Evolutionary conservation across 37 sponge, comb jelly and placozoan species (phyloP).

Genomic region (Agelas oroides): DNA sequence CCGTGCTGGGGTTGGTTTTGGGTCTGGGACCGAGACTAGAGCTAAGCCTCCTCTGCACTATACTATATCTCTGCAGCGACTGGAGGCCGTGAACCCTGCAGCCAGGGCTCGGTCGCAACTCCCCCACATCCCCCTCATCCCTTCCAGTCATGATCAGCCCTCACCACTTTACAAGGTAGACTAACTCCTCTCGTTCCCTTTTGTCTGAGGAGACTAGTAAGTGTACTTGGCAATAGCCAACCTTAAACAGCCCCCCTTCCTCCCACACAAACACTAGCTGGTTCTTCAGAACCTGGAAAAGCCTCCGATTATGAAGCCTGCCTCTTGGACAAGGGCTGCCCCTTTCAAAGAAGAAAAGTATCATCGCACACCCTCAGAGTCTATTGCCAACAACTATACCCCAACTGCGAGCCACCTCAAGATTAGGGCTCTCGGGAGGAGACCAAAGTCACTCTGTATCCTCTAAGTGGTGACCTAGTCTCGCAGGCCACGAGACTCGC

Average conservation of each 20-base stretch:
- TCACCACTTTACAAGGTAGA: slow-evolving; percentile 65
- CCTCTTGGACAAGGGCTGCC: slow-evolving; percentile 93
- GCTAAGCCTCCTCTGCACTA: not conserved
- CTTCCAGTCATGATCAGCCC: slow-evolving; percentile 55
- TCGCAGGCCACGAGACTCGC: no score
- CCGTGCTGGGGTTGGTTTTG: no score
- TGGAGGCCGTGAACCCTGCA: slow-evolving; percentile 48
- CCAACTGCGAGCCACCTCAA: slow-evolving; percentile 85
- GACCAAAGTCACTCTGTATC: slow-evolving; percentile 66
- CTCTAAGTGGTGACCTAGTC: not conserved
- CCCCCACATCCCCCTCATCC: slow-evolving; percentile 51
- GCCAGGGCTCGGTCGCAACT: slow-evolving; percentile 37
- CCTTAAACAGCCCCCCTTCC: not conserved
- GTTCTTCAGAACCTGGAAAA: slow-evolving; percentile 79
- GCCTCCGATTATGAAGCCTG: slow-evolving; percentile 86
- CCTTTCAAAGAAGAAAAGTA: slow-evolving; percentile 91
- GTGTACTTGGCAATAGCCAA: not conserved
- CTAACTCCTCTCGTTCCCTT: not conserved
- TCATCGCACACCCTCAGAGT: slow-evolving; percentile 91
- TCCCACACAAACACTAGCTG: slow-evolving; percentile 44
- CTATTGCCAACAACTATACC: slow-evolving; percentile 94
- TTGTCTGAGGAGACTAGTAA: not conserved
- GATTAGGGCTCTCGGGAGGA: slow-evolving; percentile 66
- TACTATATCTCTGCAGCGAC: not conserved
- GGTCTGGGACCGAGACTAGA: no score